Evolutionary conservation across 2,888 invertebrate species (phyloP).

Genomic region (Nycteola revayana): DNA sequence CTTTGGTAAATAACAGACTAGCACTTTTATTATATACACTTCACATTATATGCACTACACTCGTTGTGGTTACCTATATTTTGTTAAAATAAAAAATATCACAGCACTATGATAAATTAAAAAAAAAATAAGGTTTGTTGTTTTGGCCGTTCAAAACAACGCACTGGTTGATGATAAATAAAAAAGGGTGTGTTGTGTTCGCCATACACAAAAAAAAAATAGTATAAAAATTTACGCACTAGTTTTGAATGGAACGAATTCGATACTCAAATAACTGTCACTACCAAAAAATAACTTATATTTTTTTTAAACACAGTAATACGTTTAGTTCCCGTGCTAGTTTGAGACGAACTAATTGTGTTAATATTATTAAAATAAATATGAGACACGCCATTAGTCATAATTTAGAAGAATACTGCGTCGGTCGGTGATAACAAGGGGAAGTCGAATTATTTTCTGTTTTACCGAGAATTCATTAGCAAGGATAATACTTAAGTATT

Average conservation of each 20-base stretch:
- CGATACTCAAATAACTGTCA: too few relatives aligned
- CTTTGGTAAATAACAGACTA: slow-evolving; percentile 22
- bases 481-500: not conserved
- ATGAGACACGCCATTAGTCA: slow-evolving; percentile 25
- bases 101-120: slow-evolving; percentile 8
- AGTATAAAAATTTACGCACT: too few relatives aligned
- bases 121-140: not conserved
- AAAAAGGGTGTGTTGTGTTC: too few relatives aligned
- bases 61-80: too few relatives aligned
- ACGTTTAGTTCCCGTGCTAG: slow-evolving; percentile 13
- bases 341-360: slow-evolving; percentile 16
- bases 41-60: slow-evolving; percentile 20
- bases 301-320: not conserved
- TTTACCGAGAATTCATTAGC: slow-evolving; percentile 20
- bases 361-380: slow-evolving; percentile 20
- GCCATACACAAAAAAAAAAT: too few relatives aligned
- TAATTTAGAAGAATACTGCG: slow-evolving; percentile 19
- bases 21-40: slow-evolving; percentile 21
- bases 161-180: too few relatives aligned
- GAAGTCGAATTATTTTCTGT: slow-evolving; percentile 18
- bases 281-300: too few relatives aligned
- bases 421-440: slow-evolving; percentile 18
- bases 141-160: not conserved
- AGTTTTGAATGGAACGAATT: too few relatives aligned
- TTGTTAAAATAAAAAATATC: slow-evolving; percentile 3